A percentile compares a stretch with the other conserved stretches of the same genome.
These are phyloP conservation scores for Plodia interpunctella DNA, from an alignment of 1,140 invertebrate species.

Conservation along the genomic window DNA sequence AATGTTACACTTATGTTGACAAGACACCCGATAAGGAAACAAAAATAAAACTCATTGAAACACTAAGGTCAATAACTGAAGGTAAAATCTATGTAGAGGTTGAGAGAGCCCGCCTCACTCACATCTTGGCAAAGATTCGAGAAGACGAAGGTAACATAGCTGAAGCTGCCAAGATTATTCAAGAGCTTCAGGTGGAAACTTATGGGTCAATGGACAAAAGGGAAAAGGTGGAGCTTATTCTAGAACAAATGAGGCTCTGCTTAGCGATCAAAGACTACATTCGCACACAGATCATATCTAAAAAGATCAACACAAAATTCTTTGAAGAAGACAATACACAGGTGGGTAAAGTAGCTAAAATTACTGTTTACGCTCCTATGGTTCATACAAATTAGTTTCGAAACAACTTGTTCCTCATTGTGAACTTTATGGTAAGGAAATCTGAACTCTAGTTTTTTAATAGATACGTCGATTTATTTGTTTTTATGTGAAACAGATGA, in stretches of 20 bases:
- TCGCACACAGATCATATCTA: slow-evolving; percentile 98
- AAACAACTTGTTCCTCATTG: too few species aligned
- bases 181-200: slow-evolving; percentile 99
- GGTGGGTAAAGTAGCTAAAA: slow-evolving; percentile 54
- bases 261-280: slow-evolving; percentile 97
- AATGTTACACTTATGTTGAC: slow-evolving; percentile 96
- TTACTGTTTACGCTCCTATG: too few species aligned
- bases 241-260: slow-evolving; percentile 99
- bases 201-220: slow-evolving; percentile 99
- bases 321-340: slow-evolving; percentile 95
- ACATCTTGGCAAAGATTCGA: slow-evolving; percentile 94
- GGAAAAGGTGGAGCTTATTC: slow-evolving; percentile 98
- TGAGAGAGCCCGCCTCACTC: slow-evolving; percentile 96
- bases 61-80: slow-evolving; percentile 95
- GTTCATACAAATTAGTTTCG: too few species aligned
- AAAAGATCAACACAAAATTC: slow-evolving; percentile 98
- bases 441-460: too few species aligned
- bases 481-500: too few species aligned
- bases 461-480: too few species aligned
- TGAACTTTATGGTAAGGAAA: too few species aligned
- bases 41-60: slow-evolving; percentile 97
- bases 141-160: slow-evolving; percentile 94
- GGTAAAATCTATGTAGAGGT: slow-evolving; percentile 99
- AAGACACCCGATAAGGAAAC: slow-evolving; percentile 93
- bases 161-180: slow-evolving; percentile 94